These are phyloP conservation scores for Drosophila ananassae DNA, from an alignment of 1,140 invertebrate species.

Conservation along the genomic window DNA sequence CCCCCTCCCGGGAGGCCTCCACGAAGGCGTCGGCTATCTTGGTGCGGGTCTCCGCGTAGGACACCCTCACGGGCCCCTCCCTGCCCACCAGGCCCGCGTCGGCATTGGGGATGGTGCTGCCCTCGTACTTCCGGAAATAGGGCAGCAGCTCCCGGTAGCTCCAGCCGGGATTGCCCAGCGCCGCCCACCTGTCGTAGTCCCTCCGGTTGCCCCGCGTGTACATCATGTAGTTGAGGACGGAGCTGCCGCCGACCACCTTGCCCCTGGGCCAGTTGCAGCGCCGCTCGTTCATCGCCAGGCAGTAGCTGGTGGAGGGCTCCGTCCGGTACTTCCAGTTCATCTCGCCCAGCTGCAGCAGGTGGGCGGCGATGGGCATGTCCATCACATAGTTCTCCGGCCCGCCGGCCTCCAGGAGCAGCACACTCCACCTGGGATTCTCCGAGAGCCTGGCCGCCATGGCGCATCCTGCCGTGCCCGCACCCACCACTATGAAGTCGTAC, in stretches of 20 bases:
- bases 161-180: constrained; percentile 92
- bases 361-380: constrained; percentile 88
- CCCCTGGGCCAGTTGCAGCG: constrained; percentile 90
- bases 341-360: constrained; percentile 86
- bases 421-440: constrained; percentile 86
- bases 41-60: constrained; percentile 86
- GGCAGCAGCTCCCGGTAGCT: constrained; percentile 90
- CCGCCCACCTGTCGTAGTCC: constrained; percentile 92
- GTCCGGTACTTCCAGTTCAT: constrained; percentile 90
- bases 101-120: constrained; percentile 86
- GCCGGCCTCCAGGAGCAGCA: constrained; percentile 90
- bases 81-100: constrained; percentile 85
- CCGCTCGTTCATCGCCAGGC: constrained; percentile 84
- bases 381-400: constrained; percentile 86
- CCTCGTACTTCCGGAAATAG: constrained; percentile 92
- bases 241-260: constrained; percentile 93
- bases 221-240: constrained; percentile 95
- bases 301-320: constrained; percentile 85
- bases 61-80: constrained; percentile 85
- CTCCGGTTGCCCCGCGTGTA: constrained; percentile 90
- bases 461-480: constrained; percentile 90
- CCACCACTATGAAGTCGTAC: constrained; percentile 89
- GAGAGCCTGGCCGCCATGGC: constrained; percentile 88
- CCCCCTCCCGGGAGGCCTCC: constrained; percentile 87
- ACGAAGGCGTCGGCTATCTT: constrained; percentile 88